Conservation (phyloP, 2,888 invertebrate species). For the Meliscaeva auricollis region DNA sequence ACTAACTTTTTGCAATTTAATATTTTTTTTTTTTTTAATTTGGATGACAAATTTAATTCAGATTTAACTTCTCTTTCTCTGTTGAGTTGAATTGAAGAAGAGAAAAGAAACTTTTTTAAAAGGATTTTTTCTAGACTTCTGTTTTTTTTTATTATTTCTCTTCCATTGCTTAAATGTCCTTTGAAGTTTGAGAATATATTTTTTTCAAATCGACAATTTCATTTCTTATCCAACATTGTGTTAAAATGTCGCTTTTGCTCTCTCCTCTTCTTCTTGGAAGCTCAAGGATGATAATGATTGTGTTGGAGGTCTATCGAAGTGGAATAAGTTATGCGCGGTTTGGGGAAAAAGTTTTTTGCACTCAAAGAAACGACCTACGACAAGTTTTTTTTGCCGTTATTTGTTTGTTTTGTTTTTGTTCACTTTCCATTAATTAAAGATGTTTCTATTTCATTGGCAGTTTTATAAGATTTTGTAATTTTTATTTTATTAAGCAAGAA, state of each 20-base stretch:
- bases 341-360: slow-evolving; percentile 9
- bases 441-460: slow-evolving; percentile 21
- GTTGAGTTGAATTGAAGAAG: background rate
- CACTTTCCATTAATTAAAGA: slow-evolving; percentile 27
- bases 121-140: slow-evolving; percentile 23
- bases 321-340: slow-evolving; percentile 60
- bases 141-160: background rate
- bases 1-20: slow-evolving; percentile 31
- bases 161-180: slow-evolving; percentile 20
- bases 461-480: slow-evolving; percentile 7
- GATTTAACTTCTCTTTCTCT: slow-evolving; percentile 33
- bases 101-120: slow-evolving; percentile 4
- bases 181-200: slow-evolving; percentile 29
- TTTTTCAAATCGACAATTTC: slow-evolving; percentile 48
- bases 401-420: background rate
- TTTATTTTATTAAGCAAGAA: background rate
- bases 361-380: slow-evolving; percentile 6
- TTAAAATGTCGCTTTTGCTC: slow-evolving; percentile 43
- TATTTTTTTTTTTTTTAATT: slow-evolving; percentile 22
- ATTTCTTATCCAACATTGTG: slow-evolving; percentile 68
- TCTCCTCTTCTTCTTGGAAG: slow-evolving; percentile 33
- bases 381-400: background rate
- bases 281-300: slow-evolving; percentile 44
- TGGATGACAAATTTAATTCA: slow-evolving; percentile 64
- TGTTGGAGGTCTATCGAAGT: slow-evolving; percentile 54